phyloP scores from a whole-genome alignment of 2,888 invertebrate species.

The Sinodicranocentrus sp. region DNA sequence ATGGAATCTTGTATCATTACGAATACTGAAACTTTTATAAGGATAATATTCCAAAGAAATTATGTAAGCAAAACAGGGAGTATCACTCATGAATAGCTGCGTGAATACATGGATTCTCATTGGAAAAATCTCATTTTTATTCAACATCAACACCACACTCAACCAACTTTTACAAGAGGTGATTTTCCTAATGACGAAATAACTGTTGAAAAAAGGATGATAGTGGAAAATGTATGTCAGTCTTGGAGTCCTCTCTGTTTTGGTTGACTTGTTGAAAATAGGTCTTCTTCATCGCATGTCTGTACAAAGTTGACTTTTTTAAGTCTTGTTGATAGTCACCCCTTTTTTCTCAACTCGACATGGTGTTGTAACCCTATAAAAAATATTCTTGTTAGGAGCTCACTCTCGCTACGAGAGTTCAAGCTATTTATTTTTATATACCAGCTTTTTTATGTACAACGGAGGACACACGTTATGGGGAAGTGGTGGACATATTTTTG shows the following conservation, averaged over 20 bases:
- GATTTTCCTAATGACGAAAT: constrained; percentile 50
- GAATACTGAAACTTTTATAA: constrained; percentile 43
- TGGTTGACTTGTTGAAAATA: constrained; percentile 59
- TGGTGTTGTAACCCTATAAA: background rate
- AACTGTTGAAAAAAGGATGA: constrained; percentile 59
- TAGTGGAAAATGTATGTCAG: too few relatives aligned
- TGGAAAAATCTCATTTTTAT: too few relatives aligned
- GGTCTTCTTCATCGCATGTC: constrained; percentile 52
- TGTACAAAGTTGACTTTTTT: constrained; percentile 30
- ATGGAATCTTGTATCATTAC: constrained; percentile 37
- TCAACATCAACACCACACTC: too few relatives aligned
- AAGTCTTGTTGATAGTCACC: constrained; percentile 44
- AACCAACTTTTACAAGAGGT: too few relatives aligned
- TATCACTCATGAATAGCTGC: too few relatives aligned
- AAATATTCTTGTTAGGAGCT: background rate
- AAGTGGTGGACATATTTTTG: background rate
- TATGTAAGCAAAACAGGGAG: background rate
- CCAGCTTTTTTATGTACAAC: too few relatives aligned
- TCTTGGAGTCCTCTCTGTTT: constrained; percentile 21
- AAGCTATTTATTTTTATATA: too few relatives aligned
- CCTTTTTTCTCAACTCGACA: background rate
- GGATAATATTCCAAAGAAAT: background rate
- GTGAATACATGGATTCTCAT: too few relatives aligned
- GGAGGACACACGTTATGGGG: too few relatives aligned
- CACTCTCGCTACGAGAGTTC: too few relatives aligned